phyloP scores from a whole-genome alignment of 2,888 invertebrate species.

The Hemaris fuciformis region DNA sequence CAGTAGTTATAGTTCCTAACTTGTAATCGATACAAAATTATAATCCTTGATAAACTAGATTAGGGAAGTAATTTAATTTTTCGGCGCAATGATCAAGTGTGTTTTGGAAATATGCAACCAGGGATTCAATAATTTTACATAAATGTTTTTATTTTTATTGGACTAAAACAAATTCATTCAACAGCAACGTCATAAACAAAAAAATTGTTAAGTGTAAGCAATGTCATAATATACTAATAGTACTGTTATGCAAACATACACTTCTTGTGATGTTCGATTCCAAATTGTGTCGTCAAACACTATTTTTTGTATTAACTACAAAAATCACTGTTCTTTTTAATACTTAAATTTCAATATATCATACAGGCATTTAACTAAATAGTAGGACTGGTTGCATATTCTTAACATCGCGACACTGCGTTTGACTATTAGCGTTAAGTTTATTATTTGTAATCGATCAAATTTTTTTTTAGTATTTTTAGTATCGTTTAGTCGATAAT shows the following conservation, averaged over 20 bases:
- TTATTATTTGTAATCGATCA: slow-evolving; percentile 47
- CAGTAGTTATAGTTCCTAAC: slow-evolving; percentile 79
- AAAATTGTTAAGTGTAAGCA: neutral
- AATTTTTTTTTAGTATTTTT: slow-evolving; percentile 51
- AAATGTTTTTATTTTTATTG: neutral
- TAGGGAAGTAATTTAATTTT: slow-evolving; percentile 63
- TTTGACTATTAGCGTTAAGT: slow-evolving; percentile 12
- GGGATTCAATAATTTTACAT: neutral
- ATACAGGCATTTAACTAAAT: neutral
- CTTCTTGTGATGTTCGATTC: neutral
- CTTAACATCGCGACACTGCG: slow-evolving; percentile 13
- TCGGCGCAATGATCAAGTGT: slow-evolving; percentile 18
- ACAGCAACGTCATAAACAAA: neutral
- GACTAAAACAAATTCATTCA: neutral
- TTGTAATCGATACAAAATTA: slow-evolving; percentile 76
- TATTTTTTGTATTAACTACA: too few species aligned
- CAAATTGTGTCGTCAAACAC: too few species aligned
- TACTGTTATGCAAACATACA: too few species aligned
- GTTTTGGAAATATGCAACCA: neutral
- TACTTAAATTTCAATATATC: too few species aligned
- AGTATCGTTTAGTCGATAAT: slow-evolving; percentile 55
- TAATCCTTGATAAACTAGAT: slow-evolving; percentile 70
- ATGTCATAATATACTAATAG: neutral
- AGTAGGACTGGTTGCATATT: neutral
- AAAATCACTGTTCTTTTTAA: too few species aligned